A percentile compares a stretch with the other conserved stretches of the same genome.
Conservation (phyloP, 2,888 invertebrate genomes). For the Drosophila prostipennis region DNA sequence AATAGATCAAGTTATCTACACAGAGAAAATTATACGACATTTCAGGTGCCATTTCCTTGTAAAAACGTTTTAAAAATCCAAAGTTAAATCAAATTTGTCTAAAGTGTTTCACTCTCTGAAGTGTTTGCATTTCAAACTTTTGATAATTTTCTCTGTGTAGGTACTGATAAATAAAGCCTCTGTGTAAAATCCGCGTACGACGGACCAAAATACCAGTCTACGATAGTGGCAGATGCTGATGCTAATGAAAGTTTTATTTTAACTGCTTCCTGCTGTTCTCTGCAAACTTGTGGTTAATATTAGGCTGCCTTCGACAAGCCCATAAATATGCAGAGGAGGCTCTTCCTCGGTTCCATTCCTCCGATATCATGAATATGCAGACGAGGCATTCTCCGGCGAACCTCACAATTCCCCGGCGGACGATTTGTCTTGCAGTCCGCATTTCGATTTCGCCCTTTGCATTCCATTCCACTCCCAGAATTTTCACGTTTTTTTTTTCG, state of each 20-base stretch:
- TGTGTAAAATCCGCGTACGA: neutral
- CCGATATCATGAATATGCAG: constrained; percentile 40
- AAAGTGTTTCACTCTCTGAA: too few species aligned
- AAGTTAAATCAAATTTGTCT: too few species aligned
- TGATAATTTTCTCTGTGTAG: too few species aligned
- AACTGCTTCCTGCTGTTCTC: constrained; percentile 3
- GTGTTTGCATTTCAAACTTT: too few species aligned
- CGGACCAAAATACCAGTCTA: neutral
- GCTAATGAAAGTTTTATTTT: constrained; percentile 13
- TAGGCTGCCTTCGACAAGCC: constrained; percentile 1
- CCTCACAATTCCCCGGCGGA: constrained; percentile 39
- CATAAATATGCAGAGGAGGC: constrained; percentile 31
- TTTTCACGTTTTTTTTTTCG: constrained; percentile 28
- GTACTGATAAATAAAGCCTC: neutral
- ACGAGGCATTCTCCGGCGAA: constrained; percentile 19
- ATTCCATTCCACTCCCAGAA: constrained; percentile 18
- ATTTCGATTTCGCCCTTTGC: constrained; percentile 16
- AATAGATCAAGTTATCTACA: too few species aligned
- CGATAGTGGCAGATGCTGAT: neutral
- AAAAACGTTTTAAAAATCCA: too few species aligned
- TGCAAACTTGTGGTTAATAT: constrained; percentile 16
- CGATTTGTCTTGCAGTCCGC: constrained; percentile 41
- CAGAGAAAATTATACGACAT: too few species aligned
- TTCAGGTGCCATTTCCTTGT: too few species aligned
- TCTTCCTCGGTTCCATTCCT: neutral